Evolutionary conservation across 2,113 vertebrate genomes (phyloP), one percentile per base, ranked within the genome.

Genomic region (Mus pahari): DNA sequence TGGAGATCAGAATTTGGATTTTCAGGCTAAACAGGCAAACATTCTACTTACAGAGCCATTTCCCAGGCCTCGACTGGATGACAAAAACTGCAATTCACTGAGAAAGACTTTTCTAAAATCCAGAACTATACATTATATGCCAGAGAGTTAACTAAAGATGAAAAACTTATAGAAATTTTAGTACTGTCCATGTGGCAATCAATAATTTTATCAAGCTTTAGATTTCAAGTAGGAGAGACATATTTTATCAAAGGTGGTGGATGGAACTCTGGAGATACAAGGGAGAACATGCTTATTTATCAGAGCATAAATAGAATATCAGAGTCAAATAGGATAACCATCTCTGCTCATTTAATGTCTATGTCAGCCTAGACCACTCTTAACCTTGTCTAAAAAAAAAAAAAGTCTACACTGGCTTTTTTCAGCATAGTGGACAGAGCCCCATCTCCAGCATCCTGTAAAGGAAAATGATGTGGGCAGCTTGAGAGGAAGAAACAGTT

Each of bases 401-500:
- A n/a, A n/a, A 82, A 66, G 92, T 36, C 58, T 92, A 2, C 74
- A n/a, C 71, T 71, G 86, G 6, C 9, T 48, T 86, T 33, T 4
- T 4, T 66, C 77, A 19, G 39, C 17, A 73, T 73, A 94, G 95
- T 90, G 71, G 70, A 58, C 58, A 50, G 78, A 79, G 10, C 22
- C 16, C 10, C 1, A 48, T 31, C 78, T 78, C 48, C 82, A 71
- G 31, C 53, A 13, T 97, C 33, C 96, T 92, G 50, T 90, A 90
- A 92, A 87, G 89, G 64, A 91, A 87, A 97, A 84, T 86, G 94
- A 74, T 39, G 88, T 92, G 94, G 95, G 0, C 0, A 94, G 77
- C 48, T 95, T 89, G 87, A 96, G 81, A 88, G 96, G 94, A 96
- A 91, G 79, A 89, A 89, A 19, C 83, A 48, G 58, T 91, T 86